Evolutionary conservation across 2,888 invertebrate genomes (phyloP).

Genomic region (Pemphredon lugubris): DNA sequence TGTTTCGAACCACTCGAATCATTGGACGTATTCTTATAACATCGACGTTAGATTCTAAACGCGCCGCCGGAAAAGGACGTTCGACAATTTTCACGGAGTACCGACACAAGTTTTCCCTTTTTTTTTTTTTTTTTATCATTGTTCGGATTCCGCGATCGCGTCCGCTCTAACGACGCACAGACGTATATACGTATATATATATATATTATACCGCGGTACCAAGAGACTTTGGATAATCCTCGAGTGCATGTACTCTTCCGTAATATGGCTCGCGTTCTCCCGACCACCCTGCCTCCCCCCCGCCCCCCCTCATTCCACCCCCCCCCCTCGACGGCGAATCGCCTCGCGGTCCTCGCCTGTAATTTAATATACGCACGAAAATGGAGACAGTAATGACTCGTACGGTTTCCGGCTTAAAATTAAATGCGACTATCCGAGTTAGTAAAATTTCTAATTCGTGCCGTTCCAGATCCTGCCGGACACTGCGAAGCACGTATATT

Average conservation of each 20-base stretch:
- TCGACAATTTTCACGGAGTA: slow-evolving; percentile 5
- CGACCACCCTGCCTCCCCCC: slow-evolving; percentile 31
- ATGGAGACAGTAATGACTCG: slow-evolving; percentile 79
- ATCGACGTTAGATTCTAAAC: too few species aligned
- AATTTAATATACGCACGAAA: slow-evolving; percentile 80
- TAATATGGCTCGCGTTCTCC: slow-evolving; percentile 64
- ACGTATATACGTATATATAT: too few species aligned
- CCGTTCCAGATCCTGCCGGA: slow-evolving; percentile 63
- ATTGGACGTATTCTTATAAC: neutral
- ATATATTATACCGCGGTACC: slow-evolving; percentile 49
- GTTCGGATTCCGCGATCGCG: slow-evolving; percentile 37
- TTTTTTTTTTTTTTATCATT: too few species aligned
- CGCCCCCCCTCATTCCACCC: slow-evolving; percentile 35
- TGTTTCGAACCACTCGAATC: too few species aligned
- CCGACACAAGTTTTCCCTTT: slow-evolving; percentile 38
- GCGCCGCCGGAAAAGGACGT: too few species aligned
- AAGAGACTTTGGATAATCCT: slow-evolving; percentile 73
- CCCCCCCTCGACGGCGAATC: slow-evolving; percentile 51
- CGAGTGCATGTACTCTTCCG: slow-evolving; percentile 62
- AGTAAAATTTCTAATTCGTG: slow-evolving; percentile 81
- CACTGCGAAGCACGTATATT: slow-evolving; percentile 73
- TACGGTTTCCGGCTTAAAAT: slow-evolving; percentile 81
- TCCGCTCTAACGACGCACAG: slow-evolving; percentile 27
- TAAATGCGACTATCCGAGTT: slow-evolving; percentile 80
- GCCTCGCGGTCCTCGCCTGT: slow-evolving; percentile 66